Evolutionary conservation across 2,113 vertebrate genomes (phyloP).

Genomic region (Dipodomys spectabilis): DNA sequence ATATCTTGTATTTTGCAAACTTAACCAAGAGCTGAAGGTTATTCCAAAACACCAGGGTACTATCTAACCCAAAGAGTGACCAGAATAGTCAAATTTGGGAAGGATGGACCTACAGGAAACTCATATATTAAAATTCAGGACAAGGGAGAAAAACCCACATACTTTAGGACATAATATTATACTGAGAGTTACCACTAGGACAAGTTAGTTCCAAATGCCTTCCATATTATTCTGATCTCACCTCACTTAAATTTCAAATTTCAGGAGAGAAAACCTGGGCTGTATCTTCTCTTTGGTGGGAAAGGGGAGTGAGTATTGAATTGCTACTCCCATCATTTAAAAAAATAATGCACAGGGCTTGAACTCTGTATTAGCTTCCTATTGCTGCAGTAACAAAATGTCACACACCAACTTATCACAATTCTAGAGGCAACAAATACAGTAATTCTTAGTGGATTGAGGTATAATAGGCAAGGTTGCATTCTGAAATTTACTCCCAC

Average conservation of each 20-base stretch:
- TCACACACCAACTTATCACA: neutral
- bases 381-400: neutral
- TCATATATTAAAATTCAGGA: neutral
- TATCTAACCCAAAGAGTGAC: neutral
- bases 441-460: neutral
- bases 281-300: neutral
- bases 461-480: neutral
- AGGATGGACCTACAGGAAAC: neutral
- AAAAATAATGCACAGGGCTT: neutral
- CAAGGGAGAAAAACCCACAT: too few species aligned
- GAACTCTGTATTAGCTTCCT: neutral
- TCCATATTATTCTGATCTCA: neutral
- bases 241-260: constrained; percentile 10
- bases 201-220: neutral
- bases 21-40: neutral
- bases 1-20: neutral
- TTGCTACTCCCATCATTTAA: neutral
- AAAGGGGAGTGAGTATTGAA: neutral
- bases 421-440: neutral
- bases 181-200: too few species aligned
- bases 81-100: neutral
- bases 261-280: neutral
- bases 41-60: neutral
- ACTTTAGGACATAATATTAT: too few species aligned
- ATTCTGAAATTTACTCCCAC: neutral